Conservation (phyloP, 2,113 vertebrate species). For the Cephalopterus ornatus region DNA sequence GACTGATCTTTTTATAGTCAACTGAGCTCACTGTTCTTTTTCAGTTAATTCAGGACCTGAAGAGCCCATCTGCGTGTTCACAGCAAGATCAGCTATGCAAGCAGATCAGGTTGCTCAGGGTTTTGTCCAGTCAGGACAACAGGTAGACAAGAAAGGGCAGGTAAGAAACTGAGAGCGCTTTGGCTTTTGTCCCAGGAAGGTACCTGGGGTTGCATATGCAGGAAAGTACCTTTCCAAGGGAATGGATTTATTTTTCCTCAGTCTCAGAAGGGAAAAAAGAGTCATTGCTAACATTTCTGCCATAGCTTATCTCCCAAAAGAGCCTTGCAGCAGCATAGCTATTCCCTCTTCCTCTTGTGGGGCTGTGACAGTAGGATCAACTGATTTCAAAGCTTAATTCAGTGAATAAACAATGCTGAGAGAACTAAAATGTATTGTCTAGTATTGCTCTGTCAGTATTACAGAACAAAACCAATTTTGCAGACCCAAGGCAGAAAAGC, state of each 20-base stretch:
- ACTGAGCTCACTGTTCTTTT: background rate
- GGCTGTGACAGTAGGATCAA: background rate
- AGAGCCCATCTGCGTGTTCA: background rate
- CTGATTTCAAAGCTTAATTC: background rate
- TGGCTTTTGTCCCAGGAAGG: background rate
- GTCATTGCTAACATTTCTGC: background rate
- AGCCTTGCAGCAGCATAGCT: background rate
- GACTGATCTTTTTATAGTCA: background rate
- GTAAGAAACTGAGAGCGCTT: background rate
- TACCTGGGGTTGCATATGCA: background rate
- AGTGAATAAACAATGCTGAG: background rate
- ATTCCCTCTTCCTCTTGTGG: background rate
- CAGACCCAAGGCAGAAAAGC: background rate
- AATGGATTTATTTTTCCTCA: background rate
- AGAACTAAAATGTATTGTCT: background rate
- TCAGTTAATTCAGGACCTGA: background rate
- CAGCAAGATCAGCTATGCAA: background rate
- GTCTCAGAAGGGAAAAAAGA: background rate
- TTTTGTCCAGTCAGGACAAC: background rate
- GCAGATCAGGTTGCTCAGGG: background rate
- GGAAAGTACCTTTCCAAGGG: background rate
- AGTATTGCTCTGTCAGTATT: background rate
- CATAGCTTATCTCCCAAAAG: background rate
- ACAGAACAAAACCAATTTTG: background rate
- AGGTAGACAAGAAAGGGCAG: background rate